Conservation (phyloP, 2,888 invertebrate species). For the Sicus ferrugineus region DNA sequence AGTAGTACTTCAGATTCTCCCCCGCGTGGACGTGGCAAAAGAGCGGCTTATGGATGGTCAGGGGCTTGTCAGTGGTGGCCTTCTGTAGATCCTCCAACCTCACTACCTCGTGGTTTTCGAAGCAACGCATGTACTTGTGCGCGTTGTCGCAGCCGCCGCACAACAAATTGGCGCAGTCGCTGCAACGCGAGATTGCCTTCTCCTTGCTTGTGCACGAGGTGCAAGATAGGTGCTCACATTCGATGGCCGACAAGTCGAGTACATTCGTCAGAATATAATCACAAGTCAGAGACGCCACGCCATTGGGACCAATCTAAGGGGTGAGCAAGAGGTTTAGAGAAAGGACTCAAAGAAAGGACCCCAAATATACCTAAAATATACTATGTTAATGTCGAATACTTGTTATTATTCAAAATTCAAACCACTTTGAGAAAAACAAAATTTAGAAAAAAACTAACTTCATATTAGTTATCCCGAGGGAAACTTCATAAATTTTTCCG, state of each 20-base stretch:
- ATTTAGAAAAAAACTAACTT: not conserved
- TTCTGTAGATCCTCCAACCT: conserved; percentile 85
- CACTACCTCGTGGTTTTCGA: conserved; percentile 92
- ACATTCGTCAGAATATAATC: conserved; percentile 89
- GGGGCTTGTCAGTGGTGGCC: conserved; percentile 69
- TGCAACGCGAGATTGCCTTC: conserved; percentile 91
- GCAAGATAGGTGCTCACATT: conserved; percentile 76
- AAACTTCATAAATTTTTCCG: too few species aligned
- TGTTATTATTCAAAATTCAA: not conserved
- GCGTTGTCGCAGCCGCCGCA: conserved; percentile 95
- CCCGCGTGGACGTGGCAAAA: conserved; percentile 82
- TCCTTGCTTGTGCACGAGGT: conserved; percentile 96
- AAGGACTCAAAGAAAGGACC: too few species aligned
- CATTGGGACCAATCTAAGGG: conserved; percentile 75
- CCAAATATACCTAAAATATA: too few species aligned
- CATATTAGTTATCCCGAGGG: too few species aligned
- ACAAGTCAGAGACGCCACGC: conserved; percentile 80
- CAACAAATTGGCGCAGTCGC: conserved; percentile 92
- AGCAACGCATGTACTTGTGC: conserved; percentile 96
- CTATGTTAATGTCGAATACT: too few species aligned
- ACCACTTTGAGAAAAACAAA: not conserved
- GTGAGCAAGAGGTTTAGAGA: too few species aligned
- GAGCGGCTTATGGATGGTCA: conserved; percentile 88
- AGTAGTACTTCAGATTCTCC: conserved; percentile 88
- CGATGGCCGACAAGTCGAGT: conserved; percentile 81